Percentiles rank a stretch among this genome's conserved stretches.
Conservation (phyloP, 2,888 invertebrate genomes). For the Steinernema scapterisci region DNA sequence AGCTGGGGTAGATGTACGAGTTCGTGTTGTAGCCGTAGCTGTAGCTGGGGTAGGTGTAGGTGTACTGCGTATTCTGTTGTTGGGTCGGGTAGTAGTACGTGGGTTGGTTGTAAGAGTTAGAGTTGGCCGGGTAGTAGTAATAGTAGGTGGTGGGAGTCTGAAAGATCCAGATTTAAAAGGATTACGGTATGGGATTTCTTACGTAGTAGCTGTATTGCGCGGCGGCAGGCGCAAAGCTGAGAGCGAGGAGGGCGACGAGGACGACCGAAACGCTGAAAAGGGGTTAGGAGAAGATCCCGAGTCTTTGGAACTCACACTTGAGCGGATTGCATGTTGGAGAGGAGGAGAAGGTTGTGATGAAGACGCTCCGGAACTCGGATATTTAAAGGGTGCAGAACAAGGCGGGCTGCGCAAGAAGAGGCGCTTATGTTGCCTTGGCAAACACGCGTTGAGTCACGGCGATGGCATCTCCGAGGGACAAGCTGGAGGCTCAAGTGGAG, state of each 20-base stretch:
- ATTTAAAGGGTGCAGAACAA: background rate
- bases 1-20: background rate
- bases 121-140: constrained; percentile 5
- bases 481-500: background rate
- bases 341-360: background rate
- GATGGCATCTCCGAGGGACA: background rate
- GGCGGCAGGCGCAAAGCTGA: background rate
- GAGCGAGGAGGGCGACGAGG: constrained; percentile 2
- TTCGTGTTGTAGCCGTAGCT: constrained; percentile 6
- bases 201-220: constrained; percentile 22
- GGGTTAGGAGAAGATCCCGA: background rate
- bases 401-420: constrained; percentile 3
- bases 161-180: background rate
- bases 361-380: background rate
- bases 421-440: background rate
- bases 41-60: background rate
- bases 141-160: background rate
- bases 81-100: background rate
- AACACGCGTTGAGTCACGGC: constrained; percentile 12
- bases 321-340: background rate
- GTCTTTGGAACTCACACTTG: background rate
- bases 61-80: background rate
- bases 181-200: background rate
- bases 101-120: background rate
- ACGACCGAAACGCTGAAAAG: background rate